Base-by-base conservation (phyloP, 2,888 invertebrate genomes). In the Odontomyia ornata region DNA sequence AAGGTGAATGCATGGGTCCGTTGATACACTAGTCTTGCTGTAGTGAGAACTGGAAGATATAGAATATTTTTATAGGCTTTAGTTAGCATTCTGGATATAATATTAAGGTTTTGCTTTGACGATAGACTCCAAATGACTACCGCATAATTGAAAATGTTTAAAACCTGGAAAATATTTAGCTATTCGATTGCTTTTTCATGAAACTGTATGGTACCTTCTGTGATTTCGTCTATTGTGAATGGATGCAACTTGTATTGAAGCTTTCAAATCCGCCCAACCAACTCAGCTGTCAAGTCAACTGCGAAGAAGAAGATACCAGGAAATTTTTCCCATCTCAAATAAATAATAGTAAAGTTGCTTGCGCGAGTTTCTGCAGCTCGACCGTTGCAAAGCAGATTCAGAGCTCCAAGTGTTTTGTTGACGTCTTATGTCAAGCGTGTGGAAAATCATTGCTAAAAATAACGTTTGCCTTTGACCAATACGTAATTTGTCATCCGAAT, bases 261-360 rank as follows among this genome's bases (percentile, higher is more conserved):
- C 5, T 5, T 36, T 9, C 36, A 36, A 9, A 5, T 9, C 9
- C 36, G 9, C 5, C 9, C 60, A 23, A 56, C n/a, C 60, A 1
- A 11, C 1, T 15, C 21, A 18, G 18, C 30, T 23, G 21, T 57
- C 23, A 57, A 15, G 18, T 43, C 27, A 5, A 60, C 25, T 52
- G 60, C 21, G 25, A 72, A 72, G 73, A 73, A 73, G 36, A 73
- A 73, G 73, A 60, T 36, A 73, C n/a, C 30, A n/a, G 30, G 28
- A 28, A 57, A 60, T 18, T 57, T 60, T 73, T 23, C 57, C 15
- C 30, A 60, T 60, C 30, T 60, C 21, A 69, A 69, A 73, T 57
- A 73, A 73, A 73, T 73, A 73, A 73, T 65, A 73, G 60, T 60
- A 21, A 71, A 60, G 28, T 60, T 28, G 25, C 57, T 73, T 60